Conservation (phyloP, 2,797 vertebrate genomes). For the Chrosomus eos region DNA sequence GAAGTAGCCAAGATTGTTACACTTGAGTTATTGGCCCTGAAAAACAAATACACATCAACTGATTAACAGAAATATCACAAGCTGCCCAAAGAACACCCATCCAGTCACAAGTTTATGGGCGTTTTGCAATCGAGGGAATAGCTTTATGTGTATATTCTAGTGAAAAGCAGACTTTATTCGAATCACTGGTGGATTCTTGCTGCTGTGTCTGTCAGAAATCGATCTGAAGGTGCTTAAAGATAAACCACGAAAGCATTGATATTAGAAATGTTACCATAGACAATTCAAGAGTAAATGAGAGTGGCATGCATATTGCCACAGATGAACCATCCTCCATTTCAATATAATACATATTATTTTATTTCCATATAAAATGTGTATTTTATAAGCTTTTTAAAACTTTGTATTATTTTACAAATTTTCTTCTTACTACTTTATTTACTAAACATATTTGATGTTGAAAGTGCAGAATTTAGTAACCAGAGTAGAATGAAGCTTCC, state of each 20-base stretch:
- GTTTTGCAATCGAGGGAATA: slow-evolving; percentile 65
- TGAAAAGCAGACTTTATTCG: slow-evolving; percentile 54
- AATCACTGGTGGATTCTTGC: slow-evolving; percentile 49
- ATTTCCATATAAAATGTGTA: no score
- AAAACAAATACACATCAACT: slow-evolving; percentile 69
- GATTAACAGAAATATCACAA: slow-evolving; percentile 58
- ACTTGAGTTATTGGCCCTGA: slow-evolving; percentile 67
- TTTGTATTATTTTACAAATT: no score
- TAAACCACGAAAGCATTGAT: slow-evolving; percentile 41
- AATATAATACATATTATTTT: no score
- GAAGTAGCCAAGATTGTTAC: slow-evolving; percentile 73
- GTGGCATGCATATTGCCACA: no score
- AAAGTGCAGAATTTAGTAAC: neutral
- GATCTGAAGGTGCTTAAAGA: slow-evolving; percentile 38
- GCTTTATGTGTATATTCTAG: slow-evolving; percentile 61
- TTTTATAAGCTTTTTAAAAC: no score
- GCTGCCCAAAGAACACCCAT: slow-evolving; percentile 49
- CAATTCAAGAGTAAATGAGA: slow-evolving; percentile 20
- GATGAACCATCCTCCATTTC: no score
- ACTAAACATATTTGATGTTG: no score
- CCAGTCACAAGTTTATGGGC: slow-evolving; percentile 58
- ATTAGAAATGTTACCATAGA: slow-evolving; percentile 40
- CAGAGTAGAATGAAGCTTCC: neutral
- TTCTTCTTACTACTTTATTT: no score
- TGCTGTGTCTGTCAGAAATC: neutral